Conservation (phyloP, 2,113 vertebrate genomes). For the Gyps fulvus region DNA sequence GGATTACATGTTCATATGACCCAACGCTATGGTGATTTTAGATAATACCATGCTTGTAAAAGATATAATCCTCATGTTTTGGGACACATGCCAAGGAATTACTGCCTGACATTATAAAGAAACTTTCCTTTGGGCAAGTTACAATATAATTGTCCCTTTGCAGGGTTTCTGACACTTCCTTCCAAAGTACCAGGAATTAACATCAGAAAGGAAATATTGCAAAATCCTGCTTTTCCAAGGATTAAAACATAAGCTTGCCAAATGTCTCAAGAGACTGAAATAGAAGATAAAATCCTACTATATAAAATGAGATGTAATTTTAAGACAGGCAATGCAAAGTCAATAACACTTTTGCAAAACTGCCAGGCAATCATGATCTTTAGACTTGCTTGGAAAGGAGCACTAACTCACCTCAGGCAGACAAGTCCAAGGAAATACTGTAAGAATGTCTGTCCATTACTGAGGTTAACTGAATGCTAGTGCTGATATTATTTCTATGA, state of each 20-base stretch:
- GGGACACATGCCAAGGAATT: not conserved
- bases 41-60: not conserved
- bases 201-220: not conserved
- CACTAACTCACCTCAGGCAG: not conserved
- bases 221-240: not conserved
- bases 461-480: not conserved
- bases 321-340: not conserved
- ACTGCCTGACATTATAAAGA: not conserved
- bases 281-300: not conserved
- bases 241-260: not conserved
- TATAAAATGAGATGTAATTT: not conserved
- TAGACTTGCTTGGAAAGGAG: not conserved
- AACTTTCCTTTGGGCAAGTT: not conserved
- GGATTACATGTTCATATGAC: not conserved
- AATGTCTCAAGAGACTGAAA: conserved; percentile 4
- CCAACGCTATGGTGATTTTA: not conserved
- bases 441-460: not conserved
- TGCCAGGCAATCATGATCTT: not conserved
- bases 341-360: not conserved
- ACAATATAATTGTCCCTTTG: not conserved
- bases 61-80: not conserved
- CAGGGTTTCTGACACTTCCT: not conserved
- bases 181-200: not conserved
- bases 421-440: not conserved
- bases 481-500: not conserved